Base-by-base conservation (phyloP, 2,888 invertebrate species). In the Hydroisotoma schaefferi region DNA sequence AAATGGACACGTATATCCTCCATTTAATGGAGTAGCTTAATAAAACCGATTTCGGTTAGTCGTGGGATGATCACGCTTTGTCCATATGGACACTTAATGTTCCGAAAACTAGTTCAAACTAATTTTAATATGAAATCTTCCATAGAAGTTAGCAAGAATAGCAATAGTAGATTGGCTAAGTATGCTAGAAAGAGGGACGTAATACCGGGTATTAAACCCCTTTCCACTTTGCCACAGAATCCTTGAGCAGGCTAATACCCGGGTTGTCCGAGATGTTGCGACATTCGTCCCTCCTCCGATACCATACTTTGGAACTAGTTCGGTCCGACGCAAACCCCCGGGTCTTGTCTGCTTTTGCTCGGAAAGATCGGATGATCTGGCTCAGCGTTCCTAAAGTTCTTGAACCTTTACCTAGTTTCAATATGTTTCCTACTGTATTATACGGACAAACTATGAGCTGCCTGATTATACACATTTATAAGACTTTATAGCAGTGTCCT, bases 311-410 rank as follows among this genome's bases (percentile, higher is more conserved):
- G 46, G 46, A 25, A 23, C 3, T 46, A 20, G 46, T 46, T 46
- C 46, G 12, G 46, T 46, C 46, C 46, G 46, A 46, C 46, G 46
- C 46, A 46, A 46, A 46, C 20, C 22, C 25, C 46, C 46, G 46
- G 25, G 33, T 23, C 46, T 23, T 6, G 6, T 23, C 46, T 46
- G 46, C 46, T 46, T 23, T 8, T 46, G 46, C 46, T 46, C 20
- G 4, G 25, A 46, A 46, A 10, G 12, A 46, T 46, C 46, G 46
- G 46, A 46, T 46, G 46, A 18, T 46, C 23, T 10, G 25, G 22
- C 22, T 5, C 5, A 46, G 22, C 22, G 22, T 15, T 22, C 25
- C 6, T 4, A 23, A 46, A 25, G 15, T 46, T 8, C 23, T 46
- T 46, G 46, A 46, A 46, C 46, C 23, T 46, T 46, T 46, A 22